A percentile compares a stretch with the other conserved stretches of the same genome.
Evolutionary conservation across 92 coral and sea anemone genomes (phyloP).

Genomic region (Porites cylindrica): DNA sequence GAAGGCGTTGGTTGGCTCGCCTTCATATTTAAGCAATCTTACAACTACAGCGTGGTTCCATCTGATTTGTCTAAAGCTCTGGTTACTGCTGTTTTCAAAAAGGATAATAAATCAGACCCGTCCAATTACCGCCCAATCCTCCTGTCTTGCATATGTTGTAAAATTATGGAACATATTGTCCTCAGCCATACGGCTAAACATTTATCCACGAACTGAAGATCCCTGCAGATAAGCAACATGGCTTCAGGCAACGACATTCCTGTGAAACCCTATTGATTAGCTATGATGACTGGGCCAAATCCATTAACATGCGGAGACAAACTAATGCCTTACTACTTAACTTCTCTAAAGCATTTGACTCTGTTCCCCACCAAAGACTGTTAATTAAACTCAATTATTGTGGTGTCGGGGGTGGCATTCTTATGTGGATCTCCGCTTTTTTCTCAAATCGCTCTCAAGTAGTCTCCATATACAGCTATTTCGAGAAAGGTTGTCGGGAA

Average conservation of each 20-base stretch:
- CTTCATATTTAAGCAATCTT: no score
- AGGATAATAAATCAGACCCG: conserved; percentile 43
- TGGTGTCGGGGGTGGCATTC: conserved; percentile 45
- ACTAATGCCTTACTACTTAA: conserved; percentile 61
- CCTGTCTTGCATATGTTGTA: conserved; percentile 52
- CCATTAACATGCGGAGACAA: conserved; percentile 35
- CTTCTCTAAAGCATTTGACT: conserved; percentile 70
- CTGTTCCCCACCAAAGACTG: conserved; percentile 67
- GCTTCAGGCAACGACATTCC: conserved; percentile 63
- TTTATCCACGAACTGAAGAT: conserved; percentile 43
- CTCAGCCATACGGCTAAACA: conserved; percentile 74
- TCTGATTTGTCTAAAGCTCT: conserved; percentile 35
- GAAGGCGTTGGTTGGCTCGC: no score
- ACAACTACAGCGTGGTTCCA: no score
- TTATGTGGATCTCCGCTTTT: conserved; percentile 51
- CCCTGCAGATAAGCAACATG: conserved; percentile 65
- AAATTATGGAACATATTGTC: conserved; percentile 65
- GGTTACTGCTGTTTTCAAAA: conserved; percentile 53
- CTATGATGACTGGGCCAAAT: conserved; percentile 61
- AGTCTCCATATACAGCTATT: conserved; percentile 10
- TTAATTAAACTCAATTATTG: conserved; percentile 42
- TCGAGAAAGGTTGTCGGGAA: no score
- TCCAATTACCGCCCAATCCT: conserved; percentile 68
- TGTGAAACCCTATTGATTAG: conserved; percentile 63
- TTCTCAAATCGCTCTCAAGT: background rate